phyloP scores from a whole-genome alignment of 2,797 vertebrate species.

The Catharus ustulatus region DNA sequence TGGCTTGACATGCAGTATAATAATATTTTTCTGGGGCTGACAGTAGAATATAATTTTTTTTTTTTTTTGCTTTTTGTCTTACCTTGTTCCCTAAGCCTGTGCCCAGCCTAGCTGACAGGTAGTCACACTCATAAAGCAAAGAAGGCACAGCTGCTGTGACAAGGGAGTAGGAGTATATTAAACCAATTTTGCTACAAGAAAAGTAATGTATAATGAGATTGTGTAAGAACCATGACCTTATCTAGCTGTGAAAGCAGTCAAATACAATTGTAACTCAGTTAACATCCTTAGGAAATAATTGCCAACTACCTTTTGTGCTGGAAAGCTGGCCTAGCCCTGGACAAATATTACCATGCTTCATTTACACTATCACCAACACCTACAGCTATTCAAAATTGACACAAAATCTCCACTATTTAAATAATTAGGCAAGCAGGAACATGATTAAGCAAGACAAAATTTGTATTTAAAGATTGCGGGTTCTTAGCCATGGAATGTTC shows the following conservation, averaged over 20 bases:
- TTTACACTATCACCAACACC: background rate
- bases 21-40: background rate
- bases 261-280: background rate
- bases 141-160: background rate
- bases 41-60: background rate
- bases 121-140: background rate
- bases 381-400: background rate
- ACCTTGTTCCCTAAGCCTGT: accelerated
- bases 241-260: background rate
- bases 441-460: background rate
- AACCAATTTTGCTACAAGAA: background rate
- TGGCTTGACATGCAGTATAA: background rate
- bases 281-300: background rate
- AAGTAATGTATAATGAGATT: background rate
- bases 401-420: background rate
- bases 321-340: background rate
- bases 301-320: background rate
- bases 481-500: background rate
- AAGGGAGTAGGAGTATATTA: background rate
- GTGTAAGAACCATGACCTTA: background rate
- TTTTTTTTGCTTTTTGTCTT: background rate
- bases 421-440: background rate
- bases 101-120: background rate
- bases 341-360: background rate
- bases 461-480: background rate